phyloP scores from a whole-genome alignment of 2,113 vertebrate species.

The Chascanopsetta lugubris region DNA sequence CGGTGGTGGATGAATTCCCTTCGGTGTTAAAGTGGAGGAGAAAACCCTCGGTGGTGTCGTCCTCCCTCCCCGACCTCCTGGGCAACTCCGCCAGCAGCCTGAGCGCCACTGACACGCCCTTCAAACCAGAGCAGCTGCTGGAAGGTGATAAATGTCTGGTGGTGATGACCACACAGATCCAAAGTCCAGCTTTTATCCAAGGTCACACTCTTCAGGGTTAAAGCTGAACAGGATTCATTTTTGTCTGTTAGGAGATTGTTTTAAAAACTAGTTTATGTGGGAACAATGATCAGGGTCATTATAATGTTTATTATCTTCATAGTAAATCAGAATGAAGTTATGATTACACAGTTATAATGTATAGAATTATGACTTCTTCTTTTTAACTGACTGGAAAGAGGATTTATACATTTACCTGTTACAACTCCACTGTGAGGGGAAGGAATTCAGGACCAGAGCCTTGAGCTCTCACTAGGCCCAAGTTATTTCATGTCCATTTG shows the following conservation, averaged over 20 bases:
- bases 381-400: not conserved
- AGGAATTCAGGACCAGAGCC: no score
- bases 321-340: not conserved
- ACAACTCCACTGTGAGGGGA: not conserved
- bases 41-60: constrained; percentile 85
- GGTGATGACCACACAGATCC: not conserved
- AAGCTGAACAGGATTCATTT: not conserved
- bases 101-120: constrained; percentile 82
- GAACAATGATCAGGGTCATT: no score
- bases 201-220: not conserved
- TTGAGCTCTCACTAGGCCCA: no score
- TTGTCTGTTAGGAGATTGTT: not conserved
- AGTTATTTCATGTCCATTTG: not conserved
- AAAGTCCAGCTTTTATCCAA: constrained; percentile 27
- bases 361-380: no score
- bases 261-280: no score
- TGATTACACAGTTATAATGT: no score
- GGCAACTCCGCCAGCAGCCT: constrained; percentile 83
- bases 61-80: constrained; percentile 87
- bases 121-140: constrained; percentile 82
- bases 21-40: constrained; percentile 90
- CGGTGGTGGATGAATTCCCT: constrained; percentile 82
- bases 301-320: no score
- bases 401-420: no score
- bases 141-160: constrained; percentile 72